phyloP scores from a whole-genome alignment of 2,797 vertebrate species.

The Myotis planiceps region DNA sequence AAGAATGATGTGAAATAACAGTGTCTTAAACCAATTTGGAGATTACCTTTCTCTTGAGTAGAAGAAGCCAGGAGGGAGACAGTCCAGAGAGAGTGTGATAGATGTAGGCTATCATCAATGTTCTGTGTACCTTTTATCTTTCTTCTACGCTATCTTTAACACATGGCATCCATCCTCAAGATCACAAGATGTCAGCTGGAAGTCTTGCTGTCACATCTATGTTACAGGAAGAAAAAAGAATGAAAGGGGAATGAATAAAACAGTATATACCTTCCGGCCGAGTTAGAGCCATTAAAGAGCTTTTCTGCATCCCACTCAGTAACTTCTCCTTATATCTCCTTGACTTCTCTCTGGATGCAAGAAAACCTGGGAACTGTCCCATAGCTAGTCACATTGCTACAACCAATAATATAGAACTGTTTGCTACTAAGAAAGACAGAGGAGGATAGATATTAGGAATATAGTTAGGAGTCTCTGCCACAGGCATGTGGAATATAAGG shows the following conservation, averaged over 20 bases:
- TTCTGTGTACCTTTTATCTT: slow-evolving; percentile 56
- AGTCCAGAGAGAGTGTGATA: slow-evolving; percentile 20
- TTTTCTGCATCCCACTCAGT: background rate
- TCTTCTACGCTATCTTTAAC: background rate
- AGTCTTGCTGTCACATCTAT: background rate
- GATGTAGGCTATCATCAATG: slow-evolving; percentile 46
- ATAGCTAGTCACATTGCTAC: background rate
- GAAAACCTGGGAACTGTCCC: background rate
- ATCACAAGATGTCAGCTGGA: slow-evolving; percentile 48
- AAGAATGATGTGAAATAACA: slow-evolving; percentile 32
- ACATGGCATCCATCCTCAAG: slow-evolving; percentile 54
- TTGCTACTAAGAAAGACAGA: background rate
- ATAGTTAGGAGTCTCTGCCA: background rate
- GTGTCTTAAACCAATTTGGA: background rate
- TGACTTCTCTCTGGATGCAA: background rate
- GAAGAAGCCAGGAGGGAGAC: slow-evolving; percentile 48
- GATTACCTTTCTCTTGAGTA: slow-evolving; percentile 25
- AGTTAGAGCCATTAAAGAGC: background rate
- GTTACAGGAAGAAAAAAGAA: background rate
- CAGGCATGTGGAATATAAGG: background rate
- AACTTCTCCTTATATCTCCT: background rate
- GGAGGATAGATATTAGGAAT: background rate
- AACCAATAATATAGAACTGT: background rate
- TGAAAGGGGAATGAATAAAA: background rate
- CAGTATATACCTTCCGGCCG: too few relatives aligned